These are phyloP conservation scores for Leucophenga varia DNA, from an alignment of 1,140 invertebrate species.

Conservation along the genomic window DNA sequence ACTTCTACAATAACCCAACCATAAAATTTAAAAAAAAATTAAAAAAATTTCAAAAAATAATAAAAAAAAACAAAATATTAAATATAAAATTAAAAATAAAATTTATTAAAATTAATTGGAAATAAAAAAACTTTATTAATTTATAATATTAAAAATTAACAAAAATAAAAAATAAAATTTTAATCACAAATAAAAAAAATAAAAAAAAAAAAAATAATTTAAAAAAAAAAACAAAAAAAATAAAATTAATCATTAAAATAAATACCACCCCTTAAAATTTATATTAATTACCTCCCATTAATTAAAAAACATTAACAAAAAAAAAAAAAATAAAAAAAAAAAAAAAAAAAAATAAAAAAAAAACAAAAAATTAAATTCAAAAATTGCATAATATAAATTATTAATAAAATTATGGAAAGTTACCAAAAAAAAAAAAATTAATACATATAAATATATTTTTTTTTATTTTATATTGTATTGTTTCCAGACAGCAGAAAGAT, in stretches of 20 bases:
- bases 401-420: no score
- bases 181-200: constrained; percentile 27
- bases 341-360: no score
- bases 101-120: constrained; percentile 9
- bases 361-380: no score
- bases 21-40: constrained; percentile 14
- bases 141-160: no score
- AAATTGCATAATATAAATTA: no score
- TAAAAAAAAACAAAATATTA: constrained; percentile 13
- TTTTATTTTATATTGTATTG: no score
- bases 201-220: constrained; percentile 23
- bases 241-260: constrained; percentile 14
- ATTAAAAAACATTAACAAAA: no score
- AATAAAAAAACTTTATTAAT: constrained; percentile 35
- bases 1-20: constrained; percentile 20
- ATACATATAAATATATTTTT: no score
- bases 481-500: no score
- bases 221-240: constrained; percentile 11
- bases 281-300: constrained; percentile 27
- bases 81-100: constrained; percentile 12
- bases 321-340: no score
- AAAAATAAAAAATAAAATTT: constrained; percentile 16
- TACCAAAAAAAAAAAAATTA: no score
- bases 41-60: constrained; percentile 16
- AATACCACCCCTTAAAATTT: constrained; percentile 21